Conservation (phyloP, 2,888 invertebrate species). For the Oscheius myriophilus region DNA sequence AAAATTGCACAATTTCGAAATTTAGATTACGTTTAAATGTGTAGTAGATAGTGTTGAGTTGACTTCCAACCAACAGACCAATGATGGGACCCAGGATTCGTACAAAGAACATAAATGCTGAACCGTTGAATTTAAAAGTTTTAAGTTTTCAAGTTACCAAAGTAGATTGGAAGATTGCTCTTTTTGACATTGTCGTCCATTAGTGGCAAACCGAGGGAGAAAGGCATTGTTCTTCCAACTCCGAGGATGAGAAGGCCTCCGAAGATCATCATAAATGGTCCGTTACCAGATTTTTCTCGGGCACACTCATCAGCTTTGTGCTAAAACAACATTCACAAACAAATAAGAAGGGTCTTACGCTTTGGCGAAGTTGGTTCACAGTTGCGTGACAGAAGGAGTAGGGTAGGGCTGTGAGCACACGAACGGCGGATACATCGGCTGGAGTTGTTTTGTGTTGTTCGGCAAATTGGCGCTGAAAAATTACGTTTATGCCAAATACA, state of each 20-base stretch:
- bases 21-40: slow-evolving; percentile 58
- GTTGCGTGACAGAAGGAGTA: slow-evolving; percentile 64
- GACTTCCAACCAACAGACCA: slow-evolving; percentile 67
- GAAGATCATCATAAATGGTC: slow-evolving; percentile 69
- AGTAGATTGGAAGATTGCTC: slow-evolving; percentile 68
- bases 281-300: slow-evolving; percentile 53
- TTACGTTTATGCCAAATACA: neutral
- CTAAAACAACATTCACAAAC: slow-evolving; percentile 29
- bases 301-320: slow-evolving; percentile 46
- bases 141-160: slow-evolving; percentile 53
- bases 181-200: slow-evolving; percentile 71
- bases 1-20: neutral
- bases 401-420: slow-evolving; percentile 52
- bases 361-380: slow-evolving; percentile 51
- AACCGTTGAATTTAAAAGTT: too few species aligned
- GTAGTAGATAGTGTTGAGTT: slow-evolving; percentile 67
- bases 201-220: slow-evolving; percentile 69
- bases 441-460: slow-evolving; percentile 37
- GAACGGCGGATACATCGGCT: slow-evolving; percentile 40
- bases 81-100: slow-evolving; percentile 69
- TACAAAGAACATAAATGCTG: slow-evolving; percentile 70
- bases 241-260: slow-evolving; percentile 68
- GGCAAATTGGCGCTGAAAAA: slow-evolving; percentile 32
- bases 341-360: slow-evolving; percentile 37
- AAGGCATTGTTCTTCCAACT: slow-evolving; percentile 70